These are phyloP conservation scores for Alloplasta piceator DNA, from an alignment of 2,888 invertebrate genomes.

Conservation along the genomic window DNA sequence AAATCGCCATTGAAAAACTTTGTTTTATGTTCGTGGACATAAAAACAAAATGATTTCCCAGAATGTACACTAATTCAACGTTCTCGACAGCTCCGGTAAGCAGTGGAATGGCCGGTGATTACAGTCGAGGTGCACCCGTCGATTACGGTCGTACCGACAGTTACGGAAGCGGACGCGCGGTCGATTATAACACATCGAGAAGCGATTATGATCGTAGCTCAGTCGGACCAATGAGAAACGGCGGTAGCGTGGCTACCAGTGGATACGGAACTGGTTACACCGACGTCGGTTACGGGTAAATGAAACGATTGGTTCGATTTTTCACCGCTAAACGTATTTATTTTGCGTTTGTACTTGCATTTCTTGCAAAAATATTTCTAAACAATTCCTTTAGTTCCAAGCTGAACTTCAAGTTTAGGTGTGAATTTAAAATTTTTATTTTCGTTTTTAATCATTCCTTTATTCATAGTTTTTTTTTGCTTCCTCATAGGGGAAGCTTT, in stretches of 20 bases:
- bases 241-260: conserved; percentile 75
- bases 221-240: conserved; percentile 82
- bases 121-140: conserved; percentile 79
- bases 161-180: conserved; percentile 79
- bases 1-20: background rate
- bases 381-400: too few species aligned
- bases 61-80: too few species aligned
- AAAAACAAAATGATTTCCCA: too few species aligned
- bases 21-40: conserved; percentile 1
- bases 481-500: too few species aligned
- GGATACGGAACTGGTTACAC: conserved; percentile 81
- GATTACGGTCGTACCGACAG: conserved; percentile 82
- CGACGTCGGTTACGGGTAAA: conserved; percentile 79
- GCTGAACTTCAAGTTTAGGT: too few species aligned
- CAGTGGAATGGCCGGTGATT: conserved; percentile 80
- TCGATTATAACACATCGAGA: conserved; percentile 79
- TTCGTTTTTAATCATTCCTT: too few species aligned
- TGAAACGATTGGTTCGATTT: conserved; percentile 50
- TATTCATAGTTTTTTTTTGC: too few species aligned
- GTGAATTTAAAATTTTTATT: too few species aligned
- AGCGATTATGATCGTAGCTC: conserved; percentile 81
- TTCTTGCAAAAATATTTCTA: background rate
- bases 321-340: conserved; percentile 14
- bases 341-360: conserved; percentile 28
- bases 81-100: conserved; percentile 70